Base-by-base conservation (phyloP, 2,113 vertebrate species). In the Rhombomys opimus region DNA sequence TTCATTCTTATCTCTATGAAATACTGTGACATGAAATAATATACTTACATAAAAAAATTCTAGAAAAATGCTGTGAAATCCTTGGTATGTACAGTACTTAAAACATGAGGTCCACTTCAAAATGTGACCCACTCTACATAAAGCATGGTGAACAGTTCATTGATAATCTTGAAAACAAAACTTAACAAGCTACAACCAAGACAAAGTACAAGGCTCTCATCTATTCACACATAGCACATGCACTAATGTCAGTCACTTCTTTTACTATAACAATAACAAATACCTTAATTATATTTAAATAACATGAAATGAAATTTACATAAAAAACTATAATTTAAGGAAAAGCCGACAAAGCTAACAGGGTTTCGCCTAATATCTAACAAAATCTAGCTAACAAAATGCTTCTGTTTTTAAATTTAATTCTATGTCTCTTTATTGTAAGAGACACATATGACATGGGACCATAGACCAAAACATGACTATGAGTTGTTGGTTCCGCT, bases 11-110 rank as follows among this genome's bases (percentile, higher is more conserved):
- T 90, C 65, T 90, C 65, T 93, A 70, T 59, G 73, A 94, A 76
- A 35, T 91, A 18, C 54, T 78, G 88, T 54, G 91, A 54, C 59
- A 20, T 82, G 30, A 57, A 57, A 57, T 2, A 77, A 75, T 94
- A 63, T 94, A 72, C 32, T 77, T 85, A n/a, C 27, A 82, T 94
- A 86, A 80, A 97, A 97, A 95, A 82, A 82, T 85, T 50, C 30
- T 93, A 93, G 63, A 91, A 86, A 96, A 41, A 8, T 87, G 76
- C 41, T 94, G 57, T 87, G 82, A 96, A 89, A 94, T 57, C 7
- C 50, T 70, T 93, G 50, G n/a, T 70, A 77, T 27, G 70, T 93
- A 73, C 85, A 94, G 41, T 20, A 89, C 70, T 70, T 77, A 91
- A 91, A 92, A 63, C 52, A 67, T 7, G 12, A 92, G 10, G 10